Conservation (phyloP, 2,113 vertebrate species). For the Ranitomeya variabilis region DNA sequence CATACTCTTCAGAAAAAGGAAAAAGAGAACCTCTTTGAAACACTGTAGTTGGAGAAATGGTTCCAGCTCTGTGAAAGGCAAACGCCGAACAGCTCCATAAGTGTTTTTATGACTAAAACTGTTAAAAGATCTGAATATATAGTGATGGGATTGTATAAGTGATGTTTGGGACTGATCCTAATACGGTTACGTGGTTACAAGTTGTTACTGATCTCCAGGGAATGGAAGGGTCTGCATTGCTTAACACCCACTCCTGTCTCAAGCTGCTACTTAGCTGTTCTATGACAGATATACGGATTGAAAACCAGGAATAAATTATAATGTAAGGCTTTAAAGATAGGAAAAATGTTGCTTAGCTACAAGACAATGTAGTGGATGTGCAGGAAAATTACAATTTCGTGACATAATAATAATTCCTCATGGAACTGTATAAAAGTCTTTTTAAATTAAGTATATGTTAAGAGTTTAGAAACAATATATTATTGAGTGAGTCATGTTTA, state of each 20-base stretch:
- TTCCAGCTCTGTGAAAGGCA: background rate
- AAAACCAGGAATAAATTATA: slow-evolving; percentile 30
- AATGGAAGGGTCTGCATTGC: slow-evolving; percentile 27
- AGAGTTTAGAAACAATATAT: background rate
- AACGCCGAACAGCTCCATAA: background rate
- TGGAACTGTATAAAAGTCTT: background rate
- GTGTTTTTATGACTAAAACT: background rate
- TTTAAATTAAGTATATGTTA: background rate
- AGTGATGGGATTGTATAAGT: background rate
- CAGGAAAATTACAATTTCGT: slow-evolving; percentile 22
- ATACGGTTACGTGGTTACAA: background rate
- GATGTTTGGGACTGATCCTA: background rate
- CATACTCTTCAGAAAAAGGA: no score
- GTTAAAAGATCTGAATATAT: background rate
- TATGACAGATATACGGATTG: slow-evolving; percentile 31
- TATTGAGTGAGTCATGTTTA: background rate
- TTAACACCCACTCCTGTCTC: slow-evolving; percentile 38
- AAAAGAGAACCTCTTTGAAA: no score
- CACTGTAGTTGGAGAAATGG: background rate
- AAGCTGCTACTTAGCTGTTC: slow-evolving; percentile 25
- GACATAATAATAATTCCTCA: background rate
- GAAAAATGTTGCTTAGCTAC: slow-evolving; percentile 34
- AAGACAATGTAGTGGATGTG: background rate
- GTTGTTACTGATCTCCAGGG: slow-evolving; percentile 1
- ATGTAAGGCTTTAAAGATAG: background rate